Percentiles rank a stretch among this genome's conserved stretches.
Evolutionary conservation across 1,140 invertebrate genomes (phyloP).

Genomic region (Trichonephila inaurata): DNA sequence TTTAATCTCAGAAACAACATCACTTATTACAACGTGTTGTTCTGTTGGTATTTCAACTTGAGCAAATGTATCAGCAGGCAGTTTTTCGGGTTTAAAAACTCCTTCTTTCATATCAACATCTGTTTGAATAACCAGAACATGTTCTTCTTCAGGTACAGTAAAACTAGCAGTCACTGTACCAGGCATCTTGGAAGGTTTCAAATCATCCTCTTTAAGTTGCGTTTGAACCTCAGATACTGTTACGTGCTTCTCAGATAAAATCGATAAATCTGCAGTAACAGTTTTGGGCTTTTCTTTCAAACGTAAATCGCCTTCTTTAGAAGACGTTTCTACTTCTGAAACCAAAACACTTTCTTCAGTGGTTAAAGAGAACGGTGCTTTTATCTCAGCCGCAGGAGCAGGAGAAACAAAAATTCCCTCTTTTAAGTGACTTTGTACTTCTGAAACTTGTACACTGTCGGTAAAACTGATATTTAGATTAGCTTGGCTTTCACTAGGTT

Average conservation of each 20-base stretch:
- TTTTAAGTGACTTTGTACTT: slow-evolving; percentile 69
- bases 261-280: slow-evolving; percentile 62
- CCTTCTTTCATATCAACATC: slow-evolving; percentile 75
- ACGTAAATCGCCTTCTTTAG: slow-evolving; percentile 67
- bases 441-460: slow-evolving; percentile 70
- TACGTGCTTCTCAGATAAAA: slow-evolving; percentile 73
- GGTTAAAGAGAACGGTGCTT: slow-evolving; percentile 59
- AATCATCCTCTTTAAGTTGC: slow-evolving; percentile 63
- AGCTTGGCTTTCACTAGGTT: slow-evolving; percentile 41
- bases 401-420: slow-evolving; percentile 61
- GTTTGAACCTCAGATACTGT: slow-evolving; percentile 69
- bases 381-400: not conserved
- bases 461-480: slow-evolving; percentile 27
- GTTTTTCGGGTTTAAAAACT: slow-evolving; percentile 48
- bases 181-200: slow-evolving; percentile 56
- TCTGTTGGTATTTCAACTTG: slow-evolving; percentile 60
- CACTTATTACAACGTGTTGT: slow-evolving; percentile 76
- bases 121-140: slow-evolving; percentile 62
- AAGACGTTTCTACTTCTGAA: slow-evolving; percentile 57
- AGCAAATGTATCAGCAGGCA: slow-evolving; percentile 59
- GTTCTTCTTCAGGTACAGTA: slow-evolving; percentile 71
- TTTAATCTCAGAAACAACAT: slow-evolving; percentile 75
- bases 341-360: slow-evolving; percentile 63
- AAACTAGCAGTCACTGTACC: slow-evolving; percentile 43
- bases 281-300: slow-evolving; percentile 61